A percentile compares a stretch with the other conserved stretches of the same genome.
These are phyloP conservation scores for Malacoraja senta DNA, from an alignment of 2,797 vertebrate genomes.

Conservation along the genomic window DNA sequence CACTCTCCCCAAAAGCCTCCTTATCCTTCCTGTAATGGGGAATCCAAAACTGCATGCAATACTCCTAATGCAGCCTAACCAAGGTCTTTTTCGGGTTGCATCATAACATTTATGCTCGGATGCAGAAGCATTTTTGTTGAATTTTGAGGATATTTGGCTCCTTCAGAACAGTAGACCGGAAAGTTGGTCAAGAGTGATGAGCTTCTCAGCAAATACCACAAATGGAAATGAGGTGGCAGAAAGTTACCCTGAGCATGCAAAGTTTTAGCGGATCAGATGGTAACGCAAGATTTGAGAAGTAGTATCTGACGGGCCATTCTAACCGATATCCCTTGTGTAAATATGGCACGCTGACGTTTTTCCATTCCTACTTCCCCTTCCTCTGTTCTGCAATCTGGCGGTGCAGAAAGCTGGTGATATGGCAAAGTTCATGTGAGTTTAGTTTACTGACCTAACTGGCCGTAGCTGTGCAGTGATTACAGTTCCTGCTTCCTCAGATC, in stretches of 20 bases:
- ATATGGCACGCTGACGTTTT: background rate
- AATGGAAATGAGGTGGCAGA: background rate
- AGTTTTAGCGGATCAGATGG: background rate
- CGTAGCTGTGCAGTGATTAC: background rate
- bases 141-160: background rate
- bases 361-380: too few relatives aligned
- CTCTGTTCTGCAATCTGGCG: background rate
- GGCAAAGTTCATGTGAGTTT: background rate
- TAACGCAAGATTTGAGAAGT: background rate
- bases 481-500: conserved; percentile 57
- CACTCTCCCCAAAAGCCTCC: too few relatives aligned
- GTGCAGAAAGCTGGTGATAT: background rate
- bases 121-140: background rate
- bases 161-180: background rate
- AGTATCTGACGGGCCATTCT: background rate
- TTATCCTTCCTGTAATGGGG: too few relatives aligned
- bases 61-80: too few relatives aligned
- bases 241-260: background rate
- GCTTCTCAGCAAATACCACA: background rate
- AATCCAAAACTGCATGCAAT: too few relatives aligned
- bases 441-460: background rate
- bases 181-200: background rate
- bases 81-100: too few relatives aligned
- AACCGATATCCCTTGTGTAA: background rate
- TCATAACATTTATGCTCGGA: background rate